Evolutionary conservation across 1,140 invertebrate genomes (phyloP).

Genomic region (Physella acuta): DNA sequence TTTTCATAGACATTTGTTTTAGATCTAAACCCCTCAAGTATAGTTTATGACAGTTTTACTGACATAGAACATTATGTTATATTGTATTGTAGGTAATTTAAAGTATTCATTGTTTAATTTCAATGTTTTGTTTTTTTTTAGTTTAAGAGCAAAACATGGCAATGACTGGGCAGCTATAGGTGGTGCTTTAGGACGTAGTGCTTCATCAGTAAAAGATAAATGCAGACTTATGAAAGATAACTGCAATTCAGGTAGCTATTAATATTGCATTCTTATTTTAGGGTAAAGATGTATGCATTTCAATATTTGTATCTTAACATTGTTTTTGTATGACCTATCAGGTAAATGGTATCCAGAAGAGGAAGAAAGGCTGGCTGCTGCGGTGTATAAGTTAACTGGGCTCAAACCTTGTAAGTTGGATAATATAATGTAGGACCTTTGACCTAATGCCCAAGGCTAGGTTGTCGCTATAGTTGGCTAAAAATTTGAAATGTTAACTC

Average conservation of each 20-base stretch:
- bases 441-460: no score
- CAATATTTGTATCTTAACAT: background rate
- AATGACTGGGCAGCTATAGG: constrained; percentile 65
- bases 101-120: no score
- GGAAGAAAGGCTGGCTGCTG: constrained; percentile 59
- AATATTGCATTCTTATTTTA: background rate
- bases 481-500: no score
- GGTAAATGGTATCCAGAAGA: constrained; percentile 63
- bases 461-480: no score
- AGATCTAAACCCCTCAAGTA: no score
- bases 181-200: constrained; percentile 61
- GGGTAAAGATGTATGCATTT: background rate
- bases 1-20: no score
- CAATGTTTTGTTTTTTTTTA: constrained; percentile 36
- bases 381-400: constrained; percentile 61
- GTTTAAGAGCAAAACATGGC: constrained; percentile 59
- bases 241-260: constrained; percentile 59
- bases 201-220: constrained; percentile 64
- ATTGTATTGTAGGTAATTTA: no score
- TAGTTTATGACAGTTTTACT: no score
- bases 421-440: no score
- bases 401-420: constrained; percentile 56
- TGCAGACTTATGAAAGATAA: constrained; percentile 63
- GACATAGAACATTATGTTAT: no score
- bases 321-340: constrained; percentile 22